These are phyloP conservation scores for Gymnarchus niloticus DNA, from an alignment of 2,113 vertebrate species.

Conservation along the genomic window DNA sequence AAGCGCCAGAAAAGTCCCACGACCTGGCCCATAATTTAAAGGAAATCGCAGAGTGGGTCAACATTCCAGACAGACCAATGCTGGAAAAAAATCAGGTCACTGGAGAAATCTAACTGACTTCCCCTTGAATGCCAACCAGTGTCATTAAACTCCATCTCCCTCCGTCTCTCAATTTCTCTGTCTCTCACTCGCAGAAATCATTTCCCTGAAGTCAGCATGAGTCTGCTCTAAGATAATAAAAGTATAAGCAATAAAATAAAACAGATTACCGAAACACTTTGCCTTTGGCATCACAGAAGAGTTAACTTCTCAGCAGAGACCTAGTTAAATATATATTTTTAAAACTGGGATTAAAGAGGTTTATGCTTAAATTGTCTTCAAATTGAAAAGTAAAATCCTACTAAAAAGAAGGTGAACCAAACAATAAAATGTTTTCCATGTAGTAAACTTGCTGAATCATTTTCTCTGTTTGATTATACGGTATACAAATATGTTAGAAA, in stretches of 20 bases:
- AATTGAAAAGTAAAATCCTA: background rate
- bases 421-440: background rate
- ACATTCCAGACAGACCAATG: background rate
- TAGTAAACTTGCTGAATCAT: background rate
- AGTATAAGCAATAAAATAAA: background rate
- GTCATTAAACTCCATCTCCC: background rate
- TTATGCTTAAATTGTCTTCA: background rate
- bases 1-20: background rate
- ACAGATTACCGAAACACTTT: constrained; percentile 16
- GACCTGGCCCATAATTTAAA: background rate
- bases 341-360: background rate
- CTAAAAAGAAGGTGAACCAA: background rate
- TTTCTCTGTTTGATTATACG: background rate
- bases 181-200: background rate
- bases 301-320: background rate
- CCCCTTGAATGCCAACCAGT: background rate
- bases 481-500: background rate
- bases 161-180: background rate
- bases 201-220: background rate
- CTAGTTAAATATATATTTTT: constrained; percentile 6
- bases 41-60: background rate
- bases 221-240: constrained; percentile 5
- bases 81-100: background rate
- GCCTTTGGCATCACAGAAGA: background rate
- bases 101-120: background rate